Conservation (phyloP, 2,888 invertebrate species). For the Argyra leucocephala region DNA sequence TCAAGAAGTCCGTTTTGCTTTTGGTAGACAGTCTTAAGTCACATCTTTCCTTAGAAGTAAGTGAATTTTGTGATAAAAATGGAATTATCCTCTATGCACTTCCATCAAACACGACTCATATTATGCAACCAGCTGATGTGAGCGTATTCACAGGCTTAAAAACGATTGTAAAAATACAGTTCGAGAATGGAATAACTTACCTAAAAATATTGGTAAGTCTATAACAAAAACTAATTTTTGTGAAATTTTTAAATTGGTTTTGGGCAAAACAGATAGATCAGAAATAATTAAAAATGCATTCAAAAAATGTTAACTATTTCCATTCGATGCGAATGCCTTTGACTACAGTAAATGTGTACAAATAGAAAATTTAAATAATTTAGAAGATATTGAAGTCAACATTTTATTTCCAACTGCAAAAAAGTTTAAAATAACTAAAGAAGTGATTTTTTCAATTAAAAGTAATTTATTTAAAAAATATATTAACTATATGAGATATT, state of each 20-base stretch:
- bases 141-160: conserved; percentile 14
- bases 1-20: conserved; percentile 13
- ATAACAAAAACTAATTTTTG: conserved; percentile 14
- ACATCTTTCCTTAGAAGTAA: conserved; percentile 9
- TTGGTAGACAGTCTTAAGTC: conserved; percentile 16
- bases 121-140: conserved; percentile 17
- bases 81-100: conserved; percentile 15
- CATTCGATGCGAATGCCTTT: conserved; percentile 13
- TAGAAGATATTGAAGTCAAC: neutral
- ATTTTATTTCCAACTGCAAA: neutral
- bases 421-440: conserved; percentile 10
- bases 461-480: neutral
- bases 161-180: conserved; percentile 10
- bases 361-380: conserved; percentile 12
- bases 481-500: conserved; percentile 12
- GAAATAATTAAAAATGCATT: conserved; percentile 9
- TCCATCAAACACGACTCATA: conserved; percentile 16
- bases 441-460: conserved; percentile 11
- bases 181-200: conserved; percentile 13
- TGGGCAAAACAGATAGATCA: conserved; percentile 9
- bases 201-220: conserved; percentile 13
- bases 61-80: conserved; percentile 14
- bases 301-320: conserved; percentile 11
- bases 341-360: conserved; percentile 15
- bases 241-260: neutral